Evolutionary conservation across 2,797 vertebrate genomes (phyloP).

Genomic region (Halcyon badia): DNA sequence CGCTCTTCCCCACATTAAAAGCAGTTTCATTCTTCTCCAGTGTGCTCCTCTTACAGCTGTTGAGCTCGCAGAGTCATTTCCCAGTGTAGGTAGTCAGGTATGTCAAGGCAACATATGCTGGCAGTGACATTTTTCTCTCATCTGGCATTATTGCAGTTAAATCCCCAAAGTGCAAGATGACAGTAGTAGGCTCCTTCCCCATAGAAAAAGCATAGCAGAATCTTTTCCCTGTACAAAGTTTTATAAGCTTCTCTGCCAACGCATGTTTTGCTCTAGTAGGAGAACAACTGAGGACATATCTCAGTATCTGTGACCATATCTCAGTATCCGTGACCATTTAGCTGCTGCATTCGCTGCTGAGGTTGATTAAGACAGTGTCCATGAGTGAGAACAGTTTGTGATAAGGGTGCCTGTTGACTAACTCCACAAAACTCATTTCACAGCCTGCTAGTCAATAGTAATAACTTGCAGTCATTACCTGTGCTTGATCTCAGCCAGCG

Average conservation of each 20-base stretch:
- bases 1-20: neutral
- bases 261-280: neutral
- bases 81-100: neutral
- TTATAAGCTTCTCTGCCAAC: neutral
- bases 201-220: neutral
- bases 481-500: neutral
- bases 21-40: neutral
- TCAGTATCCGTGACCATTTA: neutral
- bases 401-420: neutral
- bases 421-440: neutral
- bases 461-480: neutral
- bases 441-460: neutral
- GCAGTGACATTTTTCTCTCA: neutral
- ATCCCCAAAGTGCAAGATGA: neutral
- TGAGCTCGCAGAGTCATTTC: fast-evolving
- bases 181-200: neutral
- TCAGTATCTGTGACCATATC: neutral
- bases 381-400: neutral
- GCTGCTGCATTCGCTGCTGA: neutral
- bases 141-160: neutral
- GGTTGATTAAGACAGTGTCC: neutral
- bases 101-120: neutral
- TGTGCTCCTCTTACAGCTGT: neutral
- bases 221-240: neutral
- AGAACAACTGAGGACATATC: neutral